Conservation (phyloP, 2,797 vertebrate genomes). For the Nannoperca australis region DNA sequence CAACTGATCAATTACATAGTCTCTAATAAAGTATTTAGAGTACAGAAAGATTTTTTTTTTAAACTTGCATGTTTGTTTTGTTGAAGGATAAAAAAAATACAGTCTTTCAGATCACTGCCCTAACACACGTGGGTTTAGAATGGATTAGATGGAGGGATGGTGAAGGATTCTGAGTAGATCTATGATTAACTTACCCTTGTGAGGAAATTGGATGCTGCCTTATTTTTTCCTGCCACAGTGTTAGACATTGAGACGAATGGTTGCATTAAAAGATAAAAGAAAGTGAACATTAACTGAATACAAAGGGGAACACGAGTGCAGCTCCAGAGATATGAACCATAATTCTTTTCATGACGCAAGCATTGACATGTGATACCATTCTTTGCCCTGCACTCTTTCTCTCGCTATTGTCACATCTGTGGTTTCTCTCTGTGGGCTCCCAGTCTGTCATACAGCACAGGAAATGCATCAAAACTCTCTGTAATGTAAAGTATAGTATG, state of each 20-base stretch:
- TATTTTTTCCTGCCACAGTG: conserved; percentile 65
- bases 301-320: conserved; percentile 66
- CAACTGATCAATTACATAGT: conserved; percentile 9
- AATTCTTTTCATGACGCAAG: conserved; percentile 73
- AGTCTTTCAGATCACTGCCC: conserved; percentile 35
- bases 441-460: conserved; percentile 25
- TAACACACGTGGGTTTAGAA: conserved; percentile 50
- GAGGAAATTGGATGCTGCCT: conserved; percentile 69
- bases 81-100: conserved; percentile 39
- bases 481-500: conserved; percentile 50
- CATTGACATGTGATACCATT: conserved; percentile 68
- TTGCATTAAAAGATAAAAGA: conserved; percentile 84
- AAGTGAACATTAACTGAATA: conserved; percentile 73
- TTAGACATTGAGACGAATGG: conserved; percentile 82
- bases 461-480: conserved; percentile 50
- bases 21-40: conserved; percentile 13
- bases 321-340: conserved; percentile 73
- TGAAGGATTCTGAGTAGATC: conserved; percentile 57
- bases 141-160: conserved; percentile 52
- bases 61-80: conserved; percentile 34
- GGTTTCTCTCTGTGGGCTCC: conserved; percentile 38
- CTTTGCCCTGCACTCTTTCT: conserved; percentile 24
- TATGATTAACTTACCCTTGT: conserved; percentile 74
- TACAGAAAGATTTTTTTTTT: conserved; percentile 23
- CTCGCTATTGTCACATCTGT: conserved; percentile 40